A percentile compares a stretch with the other conserved stretches of the same genome.
Conservation (phyloP, 2,113 vertebrate species). For the Spheniscus mendiculus region DNA sequence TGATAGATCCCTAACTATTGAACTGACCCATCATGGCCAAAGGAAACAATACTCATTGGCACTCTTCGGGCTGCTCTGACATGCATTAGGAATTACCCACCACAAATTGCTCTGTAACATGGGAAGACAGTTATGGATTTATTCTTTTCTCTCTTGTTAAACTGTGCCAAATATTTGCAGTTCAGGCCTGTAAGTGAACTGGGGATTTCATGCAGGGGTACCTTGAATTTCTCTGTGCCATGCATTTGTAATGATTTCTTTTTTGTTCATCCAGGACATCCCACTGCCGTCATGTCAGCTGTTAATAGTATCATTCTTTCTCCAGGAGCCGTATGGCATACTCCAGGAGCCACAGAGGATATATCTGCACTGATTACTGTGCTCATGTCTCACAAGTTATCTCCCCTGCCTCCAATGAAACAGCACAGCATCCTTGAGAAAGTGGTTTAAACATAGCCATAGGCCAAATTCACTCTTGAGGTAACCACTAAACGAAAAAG, state of each 20-base stretch:
- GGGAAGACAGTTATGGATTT: background rate
- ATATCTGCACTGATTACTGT: background rate
- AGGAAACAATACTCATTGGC: background rate
- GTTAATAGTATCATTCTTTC: background rate
- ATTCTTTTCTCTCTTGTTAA: background rate
- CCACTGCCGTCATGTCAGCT: background rate
- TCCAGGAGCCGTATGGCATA: background rate
- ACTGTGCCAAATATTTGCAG: background rate
- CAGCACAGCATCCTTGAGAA: background rate
- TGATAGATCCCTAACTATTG: background rate
- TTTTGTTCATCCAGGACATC: background rate
- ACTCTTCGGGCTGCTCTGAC: background rate
- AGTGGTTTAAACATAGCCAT: background rate
- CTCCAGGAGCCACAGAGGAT: background rate
- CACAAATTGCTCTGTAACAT: background rate
- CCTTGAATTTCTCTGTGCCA: background rate
- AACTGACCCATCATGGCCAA: background rate
- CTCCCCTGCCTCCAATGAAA: background rate
- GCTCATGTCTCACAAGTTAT: background rate
- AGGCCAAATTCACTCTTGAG: background rate
- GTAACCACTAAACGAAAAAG: background rate
- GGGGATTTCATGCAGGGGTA: background rate
- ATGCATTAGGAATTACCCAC: background rate
- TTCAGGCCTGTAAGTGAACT: background rate
- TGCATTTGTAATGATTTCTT: background rate